Base-by-base conservation (phyloP, 2,113 vertebrate genomes). In the Rousettus leschenaultii region DNA sequence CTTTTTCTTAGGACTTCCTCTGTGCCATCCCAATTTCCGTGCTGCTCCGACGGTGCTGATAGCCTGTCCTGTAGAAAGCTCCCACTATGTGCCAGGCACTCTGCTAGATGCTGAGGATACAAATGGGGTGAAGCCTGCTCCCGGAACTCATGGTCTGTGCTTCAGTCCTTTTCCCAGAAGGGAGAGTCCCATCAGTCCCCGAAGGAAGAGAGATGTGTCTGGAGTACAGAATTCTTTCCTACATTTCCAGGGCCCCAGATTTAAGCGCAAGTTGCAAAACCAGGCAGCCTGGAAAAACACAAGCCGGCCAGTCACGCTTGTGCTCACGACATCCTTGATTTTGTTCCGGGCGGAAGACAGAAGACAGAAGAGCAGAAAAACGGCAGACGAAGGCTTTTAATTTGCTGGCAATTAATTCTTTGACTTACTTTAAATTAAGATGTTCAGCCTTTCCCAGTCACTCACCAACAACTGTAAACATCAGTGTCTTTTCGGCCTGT, bases 351-450 rank as follows among this genome's bases (percentile, higher is more conserved):
- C 45, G 33, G 38, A 95, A 97, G 73, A 84, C 43, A 45, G 63
- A 55, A 38, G 61, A 92, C 43, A 0, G 4, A 89, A 80, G 65
- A 92, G 80, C 73, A 24, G 66, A 66, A 66, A 77, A 93, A 86
- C 28, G 86, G 78, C 73, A 94, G 80, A 59, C 55, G 91, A 93
- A 80, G 74, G 6, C 53, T 95, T 92, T 97, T 96, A 95, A 96
- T 95, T 96, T 92, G 86, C 68, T 89, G 59, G 82, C 94, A 89
- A 95, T 97, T 95, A 97, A 96, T 97, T 95, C 90, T 94, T 75
- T 95, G 94, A 83, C 92, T 96, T 95, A 79, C 38, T 96, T 96
- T 95, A 95, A 97, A 96, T 97, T 71, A 96, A 98, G 97, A 95
- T 92, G 90, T 86, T 96, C 96, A 94, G 75, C 43, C 93, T 88